Base-by-base conservation (phyloP, 1,140 invertebrate genomes). In the Matsumurasca onukii region DNA sequence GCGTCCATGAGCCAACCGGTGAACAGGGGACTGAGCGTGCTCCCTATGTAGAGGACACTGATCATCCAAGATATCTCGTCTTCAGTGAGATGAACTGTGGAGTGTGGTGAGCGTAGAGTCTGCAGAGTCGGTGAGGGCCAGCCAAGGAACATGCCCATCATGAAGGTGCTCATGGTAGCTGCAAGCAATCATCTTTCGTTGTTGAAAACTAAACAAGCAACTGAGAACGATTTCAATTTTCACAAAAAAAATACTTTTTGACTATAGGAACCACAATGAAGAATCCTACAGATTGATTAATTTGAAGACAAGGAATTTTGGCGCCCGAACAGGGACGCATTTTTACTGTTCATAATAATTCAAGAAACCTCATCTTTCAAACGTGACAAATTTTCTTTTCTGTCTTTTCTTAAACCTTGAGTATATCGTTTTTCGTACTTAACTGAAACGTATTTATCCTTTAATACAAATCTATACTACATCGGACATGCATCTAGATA, bases 101-200 rank as follows among this genome's bases (percentile, higher is more conserved):
- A 57, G 1, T 2, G 24, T 62, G 30, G 45, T 67, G 69, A 69
- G 48, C 81, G 75, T 12, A 91, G 76, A 73, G 85, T 86, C 0
- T 84, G 80, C 3, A 86, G 80, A 15, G 87, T 78, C 0, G 90
- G 89, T 15, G 90, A 91, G 0, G 89, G 89, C 90, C 90, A 93
- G 52, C 87, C 90, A 71, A 91, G 78, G 57, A 82, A 83, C 49
- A 84, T 85, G 29, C 90, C 90, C 29, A 84, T 83, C 0, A 69
- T 70, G 61, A 73, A 72, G 45, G 80, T 81, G 0, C 86, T 86
- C 0, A 68, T 45, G 0, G 67, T 68, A 1, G 67, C 67, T 68
- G 57, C 34, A 39, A 39, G 34, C 34, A 17, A 39, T 39, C 34
- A 17, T 39, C 17, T 39, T 39, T 39, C 34, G 17, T 17, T 39